These are phyloP conservation scores for Hartigia nigra DNA, from an alignment of 2,888 invertebrate genomes.

Conservation along the genomic window DNA sequence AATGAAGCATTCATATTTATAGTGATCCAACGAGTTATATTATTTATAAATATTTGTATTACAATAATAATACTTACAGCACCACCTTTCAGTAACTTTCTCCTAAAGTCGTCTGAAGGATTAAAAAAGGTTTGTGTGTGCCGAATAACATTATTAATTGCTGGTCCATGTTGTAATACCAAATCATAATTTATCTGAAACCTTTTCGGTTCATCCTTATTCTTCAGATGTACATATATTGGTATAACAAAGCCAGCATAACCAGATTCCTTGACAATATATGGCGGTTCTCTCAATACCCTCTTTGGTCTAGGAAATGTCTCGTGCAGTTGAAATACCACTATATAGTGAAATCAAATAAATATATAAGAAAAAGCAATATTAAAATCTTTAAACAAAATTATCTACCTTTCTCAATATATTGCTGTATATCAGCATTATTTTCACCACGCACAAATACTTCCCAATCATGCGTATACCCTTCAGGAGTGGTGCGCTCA, in stretches of 20 bases:
- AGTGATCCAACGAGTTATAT: slow-evolving; percentile 4
- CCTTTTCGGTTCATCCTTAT: slow-evolving; percentile 90
- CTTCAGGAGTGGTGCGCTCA: slow-evolving; percentile 85
- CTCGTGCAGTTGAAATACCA: slow-evolving; percentile 90
- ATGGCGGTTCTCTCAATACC: slow-evolving; percentile 92
- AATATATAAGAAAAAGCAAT: slow-evolving; percentile 3
- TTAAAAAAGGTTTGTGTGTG: slow-evolving; percentile 88
- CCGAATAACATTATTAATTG: slow-evolving; percentile 77
- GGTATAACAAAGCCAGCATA: slow-evolving; percentile 94
- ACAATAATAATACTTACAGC: slow-evolving; percentile 69
- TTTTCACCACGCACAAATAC: slow-evolving; percentile 92
- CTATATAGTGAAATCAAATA: slow-evolving; percentile 52
- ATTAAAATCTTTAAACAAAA: neutral
- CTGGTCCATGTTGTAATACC: slow-evolving; percentile 80
- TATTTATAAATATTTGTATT: slow-evolving; percentile 6
- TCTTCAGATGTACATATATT: slow-evolving; percentile 89
- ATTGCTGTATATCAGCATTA: slow-evolving; percentile 87
- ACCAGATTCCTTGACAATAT: slow-evolving; percentile 90
- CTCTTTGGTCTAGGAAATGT: slow-evolving; percentile 93
- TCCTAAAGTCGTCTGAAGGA: slow-evolving; percentile 89
- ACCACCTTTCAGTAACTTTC: slow-evolving; percentile 89
- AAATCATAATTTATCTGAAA: slow-evolving; percentile 85
- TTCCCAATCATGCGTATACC: slow-evolving; percentile 98
- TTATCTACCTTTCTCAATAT: slow-evolving; percentile 81
- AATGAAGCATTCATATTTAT: slow-evolving; percentile 29